Conservation (phyloP, 2,888 invertebrate genomes). For the Machimus rusticus region DNA sequence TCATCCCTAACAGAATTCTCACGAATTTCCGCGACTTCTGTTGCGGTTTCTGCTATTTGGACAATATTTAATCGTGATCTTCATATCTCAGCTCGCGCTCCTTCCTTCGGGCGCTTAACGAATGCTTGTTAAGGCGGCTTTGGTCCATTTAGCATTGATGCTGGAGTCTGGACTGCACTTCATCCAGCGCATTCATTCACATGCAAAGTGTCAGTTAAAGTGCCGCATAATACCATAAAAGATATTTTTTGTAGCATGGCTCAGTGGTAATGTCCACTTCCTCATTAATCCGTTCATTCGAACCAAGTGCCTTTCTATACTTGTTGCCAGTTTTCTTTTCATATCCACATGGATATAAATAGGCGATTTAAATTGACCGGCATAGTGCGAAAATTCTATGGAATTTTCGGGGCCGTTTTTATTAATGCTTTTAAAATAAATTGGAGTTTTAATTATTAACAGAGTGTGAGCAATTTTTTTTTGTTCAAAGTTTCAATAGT, state of each 20-base stretch:
- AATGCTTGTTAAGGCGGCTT: constrained; percentile 32
- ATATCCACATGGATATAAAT: background rate
- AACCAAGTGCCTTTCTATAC: constrained; percentile 16
- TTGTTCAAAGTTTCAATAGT: too few relatives aligned
- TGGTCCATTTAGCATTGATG: background rate
- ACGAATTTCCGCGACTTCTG: background rate
- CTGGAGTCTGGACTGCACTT: constrained; percentile 1
- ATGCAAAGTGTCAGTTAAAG: constrained; percentile 40
- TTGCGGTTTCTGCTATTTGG: background rate
- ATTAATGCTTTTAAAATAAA: background rate
- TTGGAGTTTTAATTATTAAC: background rate
- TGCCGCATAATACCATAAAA: constrained; percentile 43
- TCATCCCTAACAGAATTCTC: background rate
- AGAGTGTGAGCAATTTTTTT: too few relatives aligned
- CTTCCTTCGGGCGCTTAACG: constrained; percentile 1
- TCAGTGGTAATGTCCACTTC: constrained; percentile 46
- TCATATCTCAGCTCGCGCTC: background rate
- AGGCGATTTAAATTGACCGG: background rate
- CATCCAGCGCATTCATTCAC: constrained; percentile 20
- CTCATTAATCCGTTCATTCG: constrained; percentile 45
- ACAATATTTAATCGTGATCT: background rate
- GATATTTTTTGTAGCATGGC: constrained; percentile 37
- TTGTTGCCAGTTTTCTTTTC: constrained; percentile 31
- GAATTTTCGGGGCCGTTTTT: background rate
- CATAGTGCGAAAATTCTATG: background rate